A percentile compares a stretch with the other conserved stretches of the same genome.
phyloP scores from a whole-genome alignment of 2,113 vertebrate species.

The Struthio camelus region DNA sequence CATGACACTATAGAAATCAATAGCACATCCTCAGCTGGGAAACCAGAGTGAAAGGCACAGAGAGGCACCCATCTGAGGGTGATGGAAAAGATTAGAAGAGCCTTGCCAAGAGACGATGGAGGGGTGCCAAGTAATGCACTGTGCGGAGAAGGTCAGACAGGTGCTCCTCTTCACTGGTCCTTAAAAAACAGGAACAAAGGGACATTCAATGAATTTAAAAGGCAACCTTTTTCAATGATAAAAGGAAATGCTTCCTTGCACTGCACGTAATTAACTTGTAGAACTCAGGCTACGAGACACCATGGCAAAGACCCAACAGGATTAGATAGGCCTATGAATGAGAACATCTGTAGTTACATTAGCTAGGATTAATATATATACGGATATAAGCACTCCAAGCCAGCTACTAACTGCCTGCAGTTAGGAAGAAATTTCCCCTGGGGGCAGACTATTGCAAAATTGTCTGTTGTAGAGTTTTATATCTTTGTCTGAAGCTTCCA shows the following conservation, averaged over 20 bases:
- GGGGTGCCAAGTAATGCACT: slow-evolving; percentile 35
- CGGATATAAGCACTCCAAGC: slow-evolving; percentile 48
- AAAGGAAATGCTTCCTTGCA: slow-evolving; percentile 45
- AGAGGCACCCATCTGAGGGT: slow-evolving; percentile 45
- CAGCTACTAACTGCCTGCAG: slow-evolving; percentile 54
- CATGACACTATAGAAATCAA: slow-evolving; percentile 43
- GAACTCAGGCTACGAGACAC: slow-evolving; percentile 62
- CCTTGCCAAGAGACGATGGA: slow-evolving; percentile 59
- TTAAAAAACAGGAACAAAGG: slow-evolving; percentile 44
- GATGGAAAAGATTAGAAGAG: background rate
- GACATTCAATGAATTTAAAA: slow-evolving; percentile 31
- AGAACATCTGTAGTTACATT: slow-evolving; percentile 73
- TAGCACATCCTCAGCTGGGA: slow-evolving; percentile 45
- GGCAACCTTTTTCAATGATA: slow-evolving; percentile 12
- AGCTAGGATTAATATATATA: slow-evolving; percentile 70
- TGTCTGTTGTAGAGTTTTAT: background rate
- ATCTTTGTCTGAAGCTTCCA: slow-evolving; percentile 7
- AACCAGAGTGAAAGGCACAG: background rate
- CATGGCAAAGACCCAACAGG: slow-evolving; percentile 66
- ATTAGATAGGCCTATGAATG: slow-evolving; percentile 69
- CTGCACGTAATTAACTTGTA: slow-evolving; percentile 63
- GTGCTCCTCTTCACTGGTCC: slow-evolving; percentile 59
- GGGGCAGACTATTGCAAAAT: background rate
- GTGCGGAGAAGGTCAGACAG: slow-evolving; percentile 44
- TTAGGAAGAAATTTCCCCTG: slow-evolving; percentile 20